Evolutionary conservation across 2,113 vertebrate genomes (phyloP).

Genomic region (cattle (Bos taurus)): DNA sequence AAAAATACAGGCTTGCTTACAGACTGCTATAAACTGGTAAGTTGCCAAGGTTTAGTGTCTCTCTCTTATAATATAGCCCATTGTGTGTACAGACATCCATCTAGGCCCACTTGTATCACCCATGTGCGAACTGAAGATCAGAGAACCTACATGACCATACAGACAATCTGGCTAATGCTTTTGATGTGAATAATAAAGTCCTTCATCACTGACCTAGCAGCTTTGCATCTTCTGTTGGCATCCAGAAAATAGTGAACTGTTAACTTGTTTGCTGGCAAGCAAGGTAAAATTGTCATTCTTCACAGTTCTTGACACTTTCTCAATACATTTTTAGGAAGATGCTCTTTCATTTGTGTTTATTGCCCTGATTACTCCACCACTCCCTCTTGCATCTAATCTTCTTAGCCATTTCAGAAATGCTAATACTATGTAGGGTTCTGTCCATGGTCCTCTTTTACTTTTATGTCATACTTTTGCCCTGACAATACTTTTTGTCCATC

Average conservation of each 20-base stretch:
- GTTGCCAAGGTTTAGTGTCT: no score
- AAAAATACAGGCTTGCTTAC: neutral
- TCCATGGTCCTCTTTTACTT: conserved; percentile 12
- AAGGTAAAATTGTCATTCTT: neutral
- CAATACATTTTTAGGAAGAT: neutral
- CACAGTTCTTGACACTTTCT: neutral
- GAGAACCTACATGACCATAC: neutral
- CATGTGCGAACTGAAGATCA: neutral
- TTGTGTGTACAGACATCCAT: neutral
- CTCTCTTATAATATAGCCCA: neutral
- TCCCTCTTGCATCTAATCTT: neutral
- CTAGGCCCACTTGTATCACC: neutral
- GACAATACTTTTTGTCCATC: neutral
- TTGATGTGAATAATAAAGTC: neutral
- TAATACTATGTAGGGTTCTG: neutral
- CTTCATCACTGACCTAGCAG: neutral
- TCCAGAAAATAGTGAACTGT: neutral
- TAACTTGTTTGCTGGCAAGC: neutral
- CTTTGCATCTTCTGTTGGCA: neutral
- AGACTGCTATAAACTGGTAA: neutral
- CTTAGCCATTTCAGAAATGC: neutral
- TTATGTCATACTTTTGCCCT: neutral
- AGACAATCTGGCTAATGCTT: neutral
- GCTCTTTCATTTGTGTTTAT: neutral
- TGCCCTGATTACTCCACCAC: no score